Percentiles rank a stretch among this genome's conserved stretches.
These are phyloP conservation scores for Drosophila insularis DNA, from an alignment of 1,140 invertebrate species.

Conservation along the genomic window DNA sequence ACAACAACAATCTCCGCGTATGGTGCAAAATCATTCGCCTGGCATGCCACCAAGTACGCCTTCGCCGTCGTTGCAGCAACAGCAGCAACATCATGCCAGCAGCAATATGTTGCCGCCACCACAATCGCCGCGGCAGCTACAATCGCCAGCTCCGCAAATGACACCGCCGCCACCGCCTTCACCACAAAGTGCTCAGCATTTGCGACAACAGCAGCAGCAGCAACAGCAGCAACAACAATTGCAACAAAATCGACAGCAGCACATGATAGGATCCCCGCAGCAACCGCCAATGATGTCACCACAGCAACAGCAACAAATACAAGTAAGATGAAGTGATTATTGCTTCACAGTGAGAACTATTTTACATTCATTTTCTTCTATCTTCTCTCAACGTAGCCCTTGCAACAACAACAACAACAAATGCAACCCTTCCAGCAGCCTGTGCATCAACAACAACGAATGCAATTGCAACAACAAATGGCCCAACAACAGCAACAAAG, in stretches of 20 bases:
- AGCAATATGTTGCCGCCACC: slow-evolving; percentile 73
- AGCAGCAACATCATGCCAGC: slow-evolving; percentile 56
- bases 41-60: slow-evolving; percentile 67
- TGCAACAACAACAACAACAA: slow-evolving; percentile 61
- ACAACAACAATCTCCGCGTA: slow-evolving; percentile 82
- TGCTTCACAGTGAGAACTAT: not conserved
- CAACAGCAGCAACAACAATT: slow-evolving; percentile 57
- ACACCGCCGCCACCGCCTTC: slow-evolving; percentile 77
- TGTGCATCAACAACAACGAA: slow-evolving; percentile 65
- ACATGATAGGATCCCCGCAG: slow-evolving; percentile 71
- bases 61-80: slow-evolving; percentile 66
- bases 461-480: slow-evolving; percentile 59
- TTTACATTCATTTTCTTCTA: not conserved
- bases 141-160: slow-evolving; percentile 81
- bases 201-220: slow-evolving; percentile 62
- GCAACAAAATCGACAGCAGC: slow-evolving; percentile 62
- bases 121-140: slow-evolving; percentile 73
- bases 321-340: not conserved
- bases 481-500: slow-evolving; percentile 73
- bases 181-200: slow-evolving; percentile 74
- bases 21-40: slow-evolving; percentile 72
- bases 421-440: slow-evolving; percentile 62
- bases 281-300: slow-evolving; percentile 69
- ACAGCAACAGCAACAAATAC: slow-evolving; percentile 54
- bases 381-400: not conserved